Percentiles rank a stretch among this genome's conserved stretches.
Conservation (phyloP, 1,140 invertebrate species). For the Bombus difficillimus region DNA sequence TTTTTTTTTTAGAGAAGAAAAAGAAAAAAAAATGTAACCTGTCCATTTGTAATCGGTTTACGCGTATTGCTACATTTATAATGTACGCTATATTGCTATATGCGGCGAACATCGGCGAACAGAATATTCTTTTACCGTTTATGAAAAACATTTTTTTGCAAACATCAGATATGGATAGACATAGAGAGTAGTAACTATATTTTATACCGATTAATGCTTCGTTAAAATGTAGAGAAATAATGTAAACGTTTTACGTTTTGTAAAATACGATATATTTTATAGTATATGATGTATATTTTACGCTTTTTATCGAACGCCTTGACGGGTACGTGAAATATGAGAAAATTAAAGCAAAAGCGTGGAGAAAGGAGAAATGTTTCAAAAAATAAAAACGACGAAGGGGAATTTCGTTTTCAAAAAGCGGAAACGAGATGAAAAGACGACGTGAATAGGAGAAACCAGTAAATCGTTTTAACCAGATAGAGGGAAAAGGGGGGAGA, state of each 20-base stretch:
- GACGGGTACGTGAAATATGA: not conserved
- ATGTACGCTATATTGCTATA: not conserved
- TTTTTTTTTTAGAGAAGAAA: constrained; percentile 18
- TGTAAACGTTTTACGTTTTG: too few relatives aligned
- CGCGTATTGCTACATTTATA: constrained; percentile 2
- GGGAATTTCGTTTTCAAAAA: not conserved
- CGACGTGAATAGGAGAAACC: not conserved
- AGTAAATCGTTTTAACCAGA: not conserved
- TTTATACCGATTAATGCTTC: not conserved
- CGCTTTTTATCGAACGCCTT: not conserved
- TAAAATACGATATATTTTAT: too few relatives aligned
- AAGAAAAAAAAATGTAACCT: not conserved
- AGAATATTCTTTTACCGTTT: not conserved
- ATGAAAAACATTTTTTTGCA: not conserved
- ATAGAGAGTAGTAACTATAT: not conserved
- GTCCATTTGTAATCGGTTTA: constrained; percentile 21
- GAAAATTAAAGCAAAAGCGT: not conserved
- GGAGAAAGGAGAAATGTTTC: not conserved
- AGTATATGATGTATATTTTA: not conserved
- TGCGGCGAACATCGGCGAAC: constrained; percentile 48
- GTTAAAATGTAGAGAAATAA: not conserved
- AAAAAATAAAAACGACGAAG: not conserved
- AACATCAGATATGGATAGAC: not conserved
- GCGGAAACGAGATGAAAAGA: not conserved
- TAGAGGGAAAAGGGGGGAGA: not conserved